Evolutionary conservation across 2,888 invertebrate genomes (phyloP).

Genomic region (Pyrocoelia pectoralis): DNA sequence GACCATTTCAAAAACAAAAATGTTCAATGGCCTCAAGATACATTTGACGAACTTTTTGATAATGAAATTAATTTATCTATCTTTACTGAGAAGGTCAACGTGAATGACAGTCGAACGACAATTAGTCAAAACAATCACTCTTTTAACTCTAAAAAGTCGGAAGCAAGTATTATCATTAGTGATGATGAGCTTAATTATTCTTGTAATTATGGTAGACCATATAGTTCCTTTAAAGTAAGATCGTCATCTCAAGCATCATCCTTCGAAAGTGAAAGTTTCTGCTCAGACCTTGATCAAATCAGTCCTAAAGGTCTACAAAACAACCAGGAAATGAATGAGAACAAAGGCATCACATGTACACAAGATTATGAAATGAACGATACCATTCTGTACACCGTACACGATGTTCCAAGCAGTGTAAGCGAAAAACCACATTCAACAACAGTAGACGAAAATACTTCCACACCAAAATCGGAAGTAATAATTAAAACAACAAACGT

Average conservation of each 20-base stretch:
- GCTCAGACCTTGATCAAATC: no score
- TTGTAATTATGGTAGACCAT: slow-evolving; percentile 53
- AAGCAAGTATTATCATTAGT: slow-evolving; percentile 55
- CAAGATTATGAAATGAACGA: not conserved
- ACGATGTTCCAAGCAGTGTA: no score
- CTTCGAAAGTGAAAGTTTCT: no score
- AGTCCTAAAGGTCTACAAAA: no score
- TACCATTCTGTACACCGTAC: not conserved
- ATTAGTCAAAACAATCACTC: not conserved
- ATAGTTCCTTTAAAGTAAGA: no score
- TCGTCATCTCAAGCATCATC: no score
- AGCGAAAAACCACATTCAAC: not conserved
- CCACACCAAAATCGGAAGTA: slow-evolving; percentile 60
- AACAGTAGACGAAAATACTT: not conserved
- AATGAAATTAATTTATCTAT: not conserved
- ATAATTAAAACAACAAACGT: slow-evolving; percentile 65
- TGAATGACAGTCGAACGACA: no score
- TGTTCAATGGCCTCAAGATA: not conserved
- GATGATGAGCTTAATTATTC: slow-evolving; percentile 74
- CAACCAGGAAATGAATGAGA: no score
- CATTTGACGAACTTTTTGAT: not conserved
- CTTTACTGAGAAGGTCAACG: not conserved
- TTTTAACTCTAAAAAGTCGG: slow-evolving; percentile 23
- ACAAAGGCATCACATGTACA: no score
- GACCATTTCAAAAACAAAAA: not conserved